Base-by-base conservation (phyloP, 2,113 vertebrate species). In the Zapus hudsonius region DNA sequence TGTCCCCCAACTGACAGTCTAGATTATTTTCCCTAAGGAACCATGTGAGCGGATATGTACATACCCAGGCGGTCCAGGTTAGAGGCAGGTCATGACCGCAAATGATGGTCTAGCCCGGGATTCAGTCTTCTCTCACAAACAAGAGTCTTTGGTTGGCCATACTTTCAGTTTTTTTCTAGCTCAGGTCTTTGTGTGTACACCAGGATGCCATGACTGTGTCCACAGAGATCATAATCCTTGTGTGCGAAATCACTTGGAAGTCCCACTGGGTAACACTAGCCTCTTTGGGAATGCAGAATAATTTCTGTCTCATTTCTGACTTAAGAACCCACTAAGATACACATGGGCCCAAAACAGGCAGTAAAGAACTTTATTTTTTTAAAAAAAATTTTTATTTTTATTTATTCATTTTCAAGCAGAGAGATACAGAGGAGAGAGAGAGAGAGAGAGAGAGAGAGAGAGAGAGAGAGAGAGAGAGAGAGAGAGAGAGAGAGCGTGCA, bases 261-360 rank as follows among this genome's bases (percentile, higher is more conserved):
- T 25, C 27, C 10, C 29, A 22, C 64, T 6, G 3, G 47, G 55
- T 64, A 92, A 38, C 67, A 20, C 8, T 31, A 1, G 33, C 17
- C 1, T 84, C 31, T 69, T 23, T 16, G 44, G 47, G 73, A 66
- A 87, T 27, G 15, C 22, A 29, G 42, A 6, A 31, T 11, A n/a
- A 64, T 20, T 23, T 9, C 33, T n/a, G 16, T 22, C 38, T 10
- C 38, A 12, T 47, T 47, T 0, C 1, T 3, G 55, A 40, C 57
- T 44, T 16, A 70, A n/a, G 22, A 83, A 29, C 25, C 17, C 33
- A 22, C 10, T 8, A 57, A 47, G 87, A 33, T 20, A 22, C 31
- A 25, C 7, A 3, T 1, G 11, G 44, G 11, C 42, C n/a, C 2
- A 4, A 7, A 12, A 25, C 3, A 38, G 27, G 44, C 25, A 31